Conservation (phyloP, 2,888 invertebrate species). For the Eledona agricola region DNA sequence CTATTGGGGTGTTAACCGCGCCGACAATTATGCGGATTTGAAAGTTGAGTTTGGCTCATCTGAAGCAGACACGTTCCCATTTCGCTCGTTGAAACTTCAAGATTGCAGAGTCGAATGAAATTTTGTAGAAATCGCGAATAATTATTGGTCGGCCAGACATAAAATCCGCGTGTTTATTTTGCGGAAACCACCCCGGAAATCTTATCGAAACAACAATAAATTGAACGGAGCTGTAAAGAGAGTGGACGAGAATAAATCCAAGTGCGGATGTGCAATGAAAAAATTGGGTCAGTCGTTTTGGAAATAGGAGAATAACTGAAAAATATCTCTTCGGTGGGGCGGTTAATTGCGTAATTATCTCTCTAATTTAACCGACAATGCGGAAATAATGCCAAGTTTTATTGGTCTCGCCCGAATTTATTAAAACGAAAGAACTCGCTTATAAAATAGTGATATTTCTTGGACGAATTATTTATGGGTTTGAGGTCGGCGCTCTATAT, state of each 20-base stretch:
- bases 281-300: constrained; percentile 22
- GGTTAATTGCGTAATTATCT: constrained; percentile 22
- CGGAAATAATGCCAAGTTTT: constrained; percentile 6
- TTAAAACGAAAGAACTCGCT: constrained; percentile 2
- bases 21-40: too few species aligned
- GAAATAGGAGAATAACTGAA: too few species aligned
- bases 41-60: too few species aligned
- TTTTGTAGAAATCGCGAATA: too few species aligned
- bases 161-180: constrained; percentile 1
- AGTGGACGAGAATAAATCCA: constrained; percentile 17
- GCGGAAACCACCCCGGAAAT: constrained; percentile 9
- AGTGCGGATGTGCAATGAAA: constrained; percentile 1
- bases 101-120: too few species aligned
- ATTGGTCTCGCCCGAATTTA: background rate
- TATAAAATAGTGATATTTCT: constrained; percentile 6
- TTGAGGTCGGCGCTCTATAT: constrained; percentile 6
- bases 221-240: constrained; percentile 16
- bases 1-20: too few species aligned
- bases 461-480: constrained; percentile 8
- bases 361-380: constrained; percentile 7
- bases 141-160: background rate
- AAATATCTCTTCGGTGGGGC: constrained; percentile 4
- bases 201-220: constrained; percentile 20
- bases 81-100: too few species aligned
- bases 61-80: too few species aligned